phyloP scores from a whole-genome alignment of 2,888 invertebrate genomes.

The Hypomecis punctinalis region DNA sequence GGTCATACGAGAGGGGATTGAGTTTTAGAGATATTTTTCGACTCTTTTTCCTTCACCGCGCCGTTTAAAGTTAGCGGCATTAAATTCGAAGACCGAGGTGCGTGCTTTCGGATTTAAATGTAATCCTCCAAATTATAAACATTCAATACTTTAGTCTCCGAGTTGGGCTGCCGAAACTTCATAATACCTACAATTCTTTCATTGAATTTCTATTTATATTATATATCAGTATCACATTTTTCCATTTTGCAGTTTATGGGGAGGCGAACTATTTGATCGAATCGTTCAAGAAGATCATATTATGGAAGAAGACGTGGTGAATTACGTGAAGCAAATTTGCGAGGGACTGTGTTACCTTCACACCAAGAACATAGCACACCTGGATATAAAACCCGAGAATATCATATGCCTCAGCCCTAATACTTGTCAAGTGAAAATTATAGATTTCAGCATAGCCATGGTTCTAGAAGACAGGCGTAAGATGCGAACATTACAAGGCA shows the following conservation, averaged over 20 bases:
- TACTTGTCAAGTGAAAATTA: constrained; percentile 95
- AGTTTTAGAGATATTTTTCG: no score
- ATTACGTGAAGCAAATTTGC: constrained; percentile 96
- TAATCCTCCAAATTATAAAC: no score
- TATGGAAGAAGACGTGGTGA: constrained; percentile 84
- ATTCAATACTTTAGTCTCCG: no score
- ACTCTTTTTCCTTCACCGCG: no score
- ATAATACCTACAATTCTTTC: background rate
- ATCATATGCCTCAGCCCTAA: constrained; percentile 95
- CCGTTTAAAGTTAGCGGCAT: no score
- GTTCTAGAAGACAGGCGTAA: constrained; percentile 16
- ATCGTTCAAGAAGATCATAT: constrained; percentile 89
- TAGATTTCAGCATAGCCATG: constrained; percentile 95
- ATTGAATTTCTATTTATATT: background rate
- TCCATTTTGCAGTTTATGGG: constrained; percentile 89
- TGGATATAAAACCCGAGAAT: constrained; percentile 98
- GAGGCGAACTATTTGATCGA: constrained; percentile 97
- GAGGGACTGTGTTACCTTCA: constrained; percentile 97
- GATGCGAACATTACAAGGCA: constrained; percentile 89
- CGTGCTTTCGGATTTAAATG: no score
- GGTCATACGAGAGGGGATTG: no score
- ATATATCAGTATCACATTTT: constrained; percentile 43
- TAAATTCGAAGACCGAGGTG: no score
- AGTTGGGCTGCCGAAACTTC: background rate
- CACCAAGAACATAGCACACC: constrained; percentile 91